phyloP scores from a whole-genome alignment of 1,140 invertebrate genomes.

The Lepeophtheirus salmonis region DNA sequence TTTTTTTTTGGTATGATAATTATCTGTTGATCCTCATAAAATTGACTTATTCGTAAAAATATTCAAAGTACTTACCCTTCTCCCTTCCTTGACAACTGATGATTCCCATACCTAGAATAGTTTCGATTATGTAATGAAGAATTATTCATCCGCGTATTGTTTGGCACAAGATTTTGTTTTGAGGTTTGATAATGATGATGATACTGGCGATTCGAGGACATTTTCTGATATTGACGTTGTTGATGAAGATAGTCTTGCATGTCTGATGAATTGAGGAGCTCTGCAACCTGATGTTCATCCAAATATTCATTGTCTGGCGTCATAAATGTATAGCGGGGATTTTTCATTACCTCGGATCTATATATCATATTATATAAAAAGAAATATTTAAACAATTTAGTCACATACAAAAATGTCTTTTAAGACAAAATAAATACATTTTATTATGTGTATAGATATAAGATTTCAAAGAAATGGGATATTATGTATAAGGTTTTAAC shows the following conservation, averaged over 20 bases:
- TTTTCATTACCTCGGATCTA: conserved; percentile 3
- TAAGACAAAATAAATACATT: too few species aligned
- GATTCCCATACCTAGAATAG: neutral
- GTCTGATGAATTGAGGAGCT: neutral
- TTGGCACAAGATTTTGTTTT: neutral
- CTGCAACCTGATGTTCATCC: neutral
- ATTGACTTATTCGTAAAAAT: too few species aligned
- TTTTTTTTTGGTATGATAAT: too few species aligned
- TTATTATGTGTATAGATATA: too few species aligned
- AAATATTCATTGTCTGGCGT: conserved; percentile 5
- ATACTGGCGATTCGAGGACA: neutral
- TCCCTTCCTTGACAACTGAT: neutral
- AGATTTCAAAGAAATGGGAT: too few species aligned
- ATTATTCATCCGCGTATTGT: neutral
- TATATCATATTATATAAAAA: too few species aligned
- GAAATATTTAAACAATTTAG: too few species aligned
- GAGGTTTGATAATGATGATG: neutral
- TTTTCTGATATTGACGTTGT: neutral
- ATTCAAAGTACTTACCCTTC: too few species aligned
- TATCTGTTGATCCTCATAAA: too few species aligned
- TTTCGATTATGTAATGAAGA: neutral
- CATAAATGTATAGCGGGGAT: conserved; percentile 6
- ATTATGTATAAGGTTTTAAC: too few species aligned
- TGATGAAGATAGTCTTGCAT: neutral
- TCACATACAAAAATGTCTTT: too few species aligned